phyloP scores from a whole-genome alignment of 2,888 invertebrate species.

The Allolobophora icterica region DNA sequence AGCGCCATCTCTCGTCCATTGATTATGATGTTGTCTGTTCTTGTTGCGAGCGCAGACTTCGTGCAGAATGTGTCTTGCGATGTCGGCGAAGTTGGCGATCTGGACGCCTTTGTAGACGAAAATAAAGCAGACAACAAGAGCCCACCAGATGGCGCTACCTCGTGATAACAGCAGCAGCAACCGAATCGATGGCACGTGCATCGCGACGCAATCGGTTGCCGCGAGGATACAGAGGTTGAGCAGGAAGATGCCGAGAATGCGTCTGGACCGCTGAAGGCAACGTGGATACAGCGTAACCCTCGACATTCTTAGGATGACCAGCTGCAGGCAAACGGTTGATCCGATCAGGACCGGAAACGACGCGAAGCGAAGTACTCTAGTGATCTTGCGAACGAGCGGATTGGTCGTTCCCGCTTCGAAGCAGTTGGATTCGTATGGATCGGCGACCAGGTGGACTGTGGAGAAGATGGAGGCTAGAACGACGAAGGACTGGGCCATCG shows the following conservation, averaged over 20 bases:
- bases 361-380: slow-evolving; percentile 70
- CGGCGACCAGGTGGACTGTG: slow-evolving; percentile 69
- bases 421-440: slow-evolving; percentile 62
- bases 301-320: slow-evolving; percentile 70
- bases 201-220: slow-evolving; percentile 68
- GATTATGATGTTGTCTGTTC: background rate
- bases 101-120: slow-evolving; percentile 70
- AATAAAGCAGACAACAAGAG: slow-evolving; percentile 68
- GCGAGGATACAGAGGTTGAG: slow-evolving; percentile 68
- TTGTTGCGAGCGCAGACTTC: slow-evolving; percentile 43
- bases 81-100: slow-evolving; percentile 61
- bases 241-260: slow-evolving; percentile 69
- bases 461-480: slow-evolving; percentile 69
- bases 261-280: slow-evolving; percentile 68
- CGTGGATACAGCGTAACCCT: slow-evolving; percentile 68
- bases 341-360: slow-evolving; percentile 71
- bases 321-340: slow-evolving; percentile 70
- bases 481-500: slow-evolving; percentile 64
- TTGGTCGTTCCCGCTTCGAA: slow-evolving; percentile 68
- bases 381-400: slow-evolving; percentile 68
- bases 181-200: slow-evolving; percentile 60
- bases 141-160: slow-evolving; percentile 70
- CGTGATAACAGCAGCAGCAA: slow-evolving; percentile 65
- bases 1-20: background rate
- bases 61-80: slow-evolving; percentile 49